phyloP scores from a whole-genome alignment of 2,113 vertebrate species.

The Chelonoidis abingdonii region DNA sequence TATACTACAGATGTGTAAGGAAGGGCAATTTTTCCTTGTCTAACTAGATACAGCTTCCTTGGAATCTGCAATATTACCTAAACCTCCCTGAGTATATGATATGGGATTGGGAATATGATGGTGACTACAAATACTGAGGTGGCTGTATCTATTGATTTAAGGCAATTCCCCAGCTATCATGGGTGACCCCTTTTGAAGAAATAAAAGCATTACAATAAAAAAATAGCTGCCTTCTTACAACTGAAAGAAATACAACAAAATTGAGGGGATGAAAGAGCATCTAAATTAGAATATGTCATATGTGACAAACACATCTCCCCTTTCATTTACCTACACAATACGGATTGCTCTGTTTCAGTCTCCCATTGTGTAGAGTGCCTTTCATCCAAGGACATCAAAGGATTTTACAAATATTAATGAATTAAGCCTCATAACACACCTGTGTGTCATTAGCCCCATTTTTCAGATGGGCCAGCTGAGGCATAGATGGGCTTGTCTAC shows the following conservation, averaged over 20 bases:
- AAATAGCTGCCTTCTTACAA: neutral
- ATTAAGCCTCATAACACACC: neutral
- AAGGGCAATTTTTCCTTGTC: neutral
- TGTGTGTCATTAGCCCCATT: neutral
- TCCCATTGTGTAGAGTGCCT: neutral
- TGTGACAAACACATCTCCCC: neutral
- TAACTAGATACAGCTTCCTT: neutral
- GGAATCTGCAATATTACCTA: neutral
- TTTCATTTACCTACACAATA: neutral
- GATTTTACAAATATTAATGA: neutral
- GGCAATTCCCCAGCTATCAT: neutral
- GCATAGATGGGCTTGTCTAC: neutral
- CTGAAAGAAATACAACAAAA: neutral
- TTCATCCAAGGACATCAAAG: neutral
- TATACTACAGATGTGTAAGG: neutral
- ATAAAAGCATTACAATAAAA: neutral
- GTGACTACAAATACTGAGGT: neutral
- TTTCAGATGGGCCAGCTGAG: neutral
- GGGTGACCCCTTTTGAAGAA: neutral
- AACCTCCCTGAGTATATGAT: neutral
- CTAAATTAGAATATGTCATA: neutral
- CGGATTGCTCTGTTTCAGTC: neutral
- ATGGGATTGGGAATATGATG: neutral
- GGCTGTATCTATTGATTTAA: neutral
- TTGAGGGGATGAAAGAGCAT: neutral